Conservation (phyloP, 2,888 invertebrate species). For the Callosobruchus maculatus region DNA sequence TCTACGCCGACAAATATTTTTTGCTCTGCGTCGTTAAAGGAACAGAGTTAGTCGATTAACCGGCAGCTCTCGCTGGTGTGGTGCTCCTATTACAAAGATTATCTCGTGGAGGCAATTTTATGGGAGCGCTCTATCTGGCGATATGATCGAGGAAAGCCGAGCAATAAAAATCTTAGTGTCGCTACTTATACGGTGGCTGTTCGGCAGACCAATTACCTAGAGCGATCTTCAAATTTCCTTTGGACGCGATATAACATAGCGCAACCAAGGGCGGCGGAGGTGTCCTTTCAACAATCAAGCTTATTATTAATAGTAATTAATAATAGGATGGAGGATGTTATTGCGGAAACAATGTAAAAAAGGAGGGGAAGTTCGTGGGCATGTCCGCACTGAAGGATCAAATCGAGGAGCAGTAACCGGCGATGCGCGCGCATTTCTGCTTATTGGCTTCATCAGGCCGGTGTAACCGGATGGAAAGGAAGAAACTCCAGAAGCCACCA, state of each 20-base stretch:
- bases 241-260: slow-evolving; percentile 35
- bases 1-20: neutral
- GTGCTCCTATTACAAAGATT: neutral
- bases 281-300: too few relatives aligned
- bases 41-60: neutral
- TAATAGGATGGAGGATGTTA: too few relatives aligned
- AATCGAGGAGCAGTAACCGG: too few relatives aligned
- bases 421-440: too few relatives aligned
- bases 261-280: slow-evolving; percentile 30
- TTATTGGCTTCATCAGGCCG: too few relatives aligned
- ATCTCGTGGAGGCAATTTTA: neutral
- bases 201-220: slow-evolving; percentile 30
- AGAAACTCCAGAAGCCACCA: too few relatives aligned
- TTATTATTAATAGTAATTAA: too few relatives aligned
- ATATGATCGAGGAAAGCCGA: slow-evolving; percentile 1
- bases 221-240: slow-evolving; percentile 28
- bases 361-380: too few relatives aligned
- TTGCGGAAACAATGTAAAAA: too few relatives aligned
- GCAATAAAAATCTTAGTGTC: slow-evolving; percentile 26
- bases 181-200: slow-evolving; percentile 34
- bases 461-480: too few relatives aligned
- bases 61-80: neutral
- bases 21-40: neutral
- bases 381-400: too few relatives aligned
- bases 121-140: neutral